These are phyloP conservation scores for Ranitomeya variabilis DNA, from an alignment of 2,113 vertebrate genomes.

Conservation along the genomic window DNA sequence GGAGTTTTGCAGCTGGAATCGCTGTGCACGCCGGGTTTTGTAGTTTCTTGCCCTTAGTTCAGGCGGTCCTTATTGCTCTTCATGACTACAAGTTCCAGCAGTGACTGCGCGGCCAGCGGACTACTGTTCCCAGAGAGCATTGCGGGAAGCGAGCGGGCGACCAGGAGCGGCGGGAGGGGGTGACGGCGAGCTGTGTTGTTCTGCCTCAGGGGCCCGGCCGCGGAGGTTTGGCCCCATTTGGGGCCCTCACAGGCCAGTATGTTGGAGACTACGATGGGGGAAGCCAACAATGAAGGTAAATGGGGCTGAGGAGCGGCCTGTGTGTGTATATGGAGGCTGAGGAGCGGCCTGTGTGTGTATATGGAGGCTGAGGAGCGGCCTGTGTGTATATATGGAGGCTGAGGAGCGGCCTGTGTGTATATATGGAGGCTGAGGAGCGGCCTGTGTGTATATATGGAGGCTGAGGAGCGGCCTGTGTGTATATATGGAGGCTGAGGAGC, in stretches of 20 bases:
- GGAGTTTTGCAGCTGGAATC: too few species aligned
- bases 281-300: background rate
- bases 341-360: background rate
- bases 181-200: background rate
- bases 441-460: background rate
- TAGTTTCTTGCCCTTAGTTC: too few species aligned
- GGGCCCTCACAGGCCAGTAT: background rate
- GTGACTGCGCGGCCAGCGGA: background rate
- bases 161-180: background rate
- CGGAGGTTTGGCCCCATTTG: background rate
- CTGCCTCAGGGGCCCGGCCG: background rate
- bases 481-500: too few species aligned
- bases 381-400: background rate
- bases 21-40: too few species aligned
- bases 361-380: background rate
- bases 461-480: background rate
- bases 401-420: background rate
- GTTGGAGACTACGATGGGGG: conserved; percentile 33
- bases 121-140: background rate
- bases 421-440: too few species aligned
- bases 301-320: background rate
- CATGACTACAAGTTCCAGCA: background rate
- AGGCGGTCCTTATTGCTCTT: too few species aligned
- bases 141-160: background rate
- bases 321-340: background rate